Evolutionary conservation across 2,113 vertebrate species (phyloP).

Genomic region (Physeter macrocephalus): DNA sequence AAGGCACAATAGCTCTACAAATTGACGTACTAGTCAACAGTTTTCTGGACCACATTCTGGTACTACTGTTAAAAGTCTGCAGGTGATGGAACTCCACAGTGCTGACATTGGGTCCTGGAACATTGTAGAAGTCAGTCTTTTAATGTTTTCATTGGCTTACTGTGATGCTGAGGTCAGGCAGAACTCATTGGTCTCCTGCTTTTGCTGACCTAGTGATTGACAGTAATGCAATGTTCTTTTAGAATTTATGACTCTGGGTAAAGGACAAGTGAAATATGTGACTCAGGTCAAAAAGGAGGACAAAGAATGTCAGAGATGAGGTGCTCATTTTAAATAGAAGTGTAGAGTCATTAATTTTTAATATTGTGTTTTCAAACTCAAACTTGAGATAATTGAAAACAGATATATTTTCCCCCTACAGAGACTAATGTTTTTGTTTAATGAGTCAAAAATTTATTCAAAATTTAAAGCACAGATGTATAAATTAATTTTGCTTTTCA

Average conservation of each 20-base stretch:
- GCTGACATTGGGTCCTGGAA: constrained; percentile 67
- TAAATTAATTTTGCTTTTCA: constrained; percentile 62
- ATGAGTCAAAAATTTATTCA: background rate
- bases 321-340: background rate
- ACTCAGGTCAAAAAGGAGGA: background rate
- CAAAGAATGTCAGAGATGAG: background rate
- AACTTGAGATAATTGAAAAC: background rate
- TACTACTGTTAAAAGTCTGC: constrained; percentile 53
- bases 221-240: background rate
- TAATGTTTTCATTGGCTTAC: constrained; percentile 52
- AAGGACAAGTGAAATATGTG: background rate
- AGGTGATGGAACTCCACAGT: constrained; percentile 39
- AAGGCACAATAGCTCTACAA: constrained; percentile 44
- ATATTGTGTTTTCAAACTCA: background rate
- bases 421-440: background rate
- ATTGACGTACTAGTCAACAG: constrained; percentile 58
- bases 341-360: background rate
- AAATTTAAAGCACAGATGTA: constrained; percentile 39
- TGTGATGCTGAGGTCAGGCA: constrained; percentile 45
- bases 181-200: background rate
- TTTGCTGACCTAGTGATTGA: background rate
- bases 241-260: background rate
- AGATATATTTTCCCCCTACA: background rate
- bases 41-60: constrained; percentile 36
- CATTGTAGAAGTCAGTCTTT: constrained; percentile 42